Conservation (phyloP, 2,888 invertebrate genomes). For the Pardosa pseudoannulata region DNA sequence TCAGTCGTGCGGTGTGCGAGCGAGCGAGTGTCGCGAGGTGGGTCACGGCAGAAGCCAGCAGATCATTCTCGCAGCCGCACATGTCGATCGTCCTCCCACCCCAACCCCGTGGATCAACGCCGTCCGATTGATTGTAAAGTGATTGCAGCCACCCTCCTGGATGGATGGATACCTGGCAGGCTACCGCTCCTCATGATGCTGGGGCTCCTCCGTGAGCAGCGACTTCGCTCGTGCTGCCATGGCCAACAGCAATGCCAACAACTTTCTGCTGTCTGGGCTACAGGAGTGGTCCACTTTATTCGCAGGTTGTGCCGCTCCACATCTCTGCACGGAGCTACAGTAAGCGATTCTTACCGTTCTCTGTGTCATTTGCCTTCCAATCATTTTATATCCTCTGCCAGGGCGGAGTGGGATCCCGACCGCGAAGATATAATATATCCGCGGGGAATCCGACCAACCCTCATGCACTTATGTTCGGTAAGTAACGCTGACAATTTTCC, state of each 20-base stretch:
- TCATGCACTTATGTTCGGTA: neutral
- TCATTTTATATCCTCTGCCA: conserved; percentile 15
- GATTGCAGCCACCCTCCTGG: conserved; percentile 10
- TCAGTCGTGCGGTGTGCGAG: conserved; percentile 18
- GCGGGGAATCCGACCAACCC: neutral
- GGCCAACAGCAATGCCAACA: conserved; percentile 58
- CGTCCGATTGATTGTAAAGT: neutral
- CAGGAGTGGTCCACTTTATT: conserved; percentile 61
- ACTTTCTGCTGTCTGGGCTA: conserved; percentile 57
- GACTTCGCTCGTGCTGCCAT: conserved; percentile 35
- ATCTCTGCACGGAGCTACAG: conserved; percentile 44
- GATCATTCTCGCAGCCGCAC: neutral
- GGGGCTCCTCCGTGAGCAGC: conserved; percentile 26
- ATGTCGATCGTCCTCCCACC: conserved; percentile 1
- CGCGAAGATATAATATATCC: conserved; percentile 1
- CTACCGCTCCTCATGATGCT: conserved; percentile 27
- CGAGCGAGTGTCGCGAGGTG: conserved; percentile 34
- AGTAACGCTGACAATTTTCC: neutral
- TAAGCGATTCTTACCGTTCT: conserved; percentile 42
- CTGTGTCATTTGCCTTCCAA: conserved; percentile 15
- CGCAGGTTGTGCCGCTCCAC: conserved; percentile 46
- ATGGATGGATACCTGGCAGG: conserved; percentile 33
- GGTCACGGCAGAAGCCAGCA: conserved; percentile 2
- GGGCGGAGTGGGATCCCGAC: conserved; percentile 9
- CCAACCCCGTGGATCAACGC: neutral